Conservation (phyloP, 2,888 invertebrate species). For the Pterostichus niger region DNA sequence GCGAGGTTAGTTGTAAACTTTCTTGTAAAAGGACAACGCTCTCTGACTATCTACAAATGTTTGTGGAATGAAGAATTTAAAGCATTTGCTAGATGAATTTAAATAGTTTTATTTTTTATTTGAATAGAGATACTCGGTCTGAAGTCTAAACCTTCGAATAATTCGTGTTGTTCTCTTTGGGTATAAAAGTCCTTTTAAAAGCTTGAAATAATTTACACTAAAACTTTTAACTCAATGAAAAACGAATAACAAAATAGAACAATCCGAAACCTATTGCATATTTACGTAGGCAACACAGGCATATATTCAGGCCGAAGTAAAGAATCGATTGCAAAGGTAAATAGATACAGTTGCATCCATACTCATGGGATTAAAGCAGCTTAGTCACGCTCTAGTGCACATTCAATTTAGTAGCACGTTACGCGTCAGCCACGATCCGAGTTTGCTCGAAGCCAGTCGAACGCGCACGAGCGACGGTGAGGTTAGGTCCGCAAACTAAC, state of each 20-base stretch:
- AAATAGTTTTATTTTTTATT: background rate
- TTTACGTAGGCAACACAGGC: conserved; percentile 19
- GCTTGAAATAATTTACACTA: conserved; percentile 34
- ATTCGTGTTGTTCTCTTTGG: no score
- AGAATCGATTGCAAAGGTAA: conserved; percentile 68
- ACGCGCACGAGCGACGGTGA: background rate
- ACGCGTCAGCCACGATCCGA: conserved; percentile 47
- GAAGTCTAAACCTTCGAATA: no score
- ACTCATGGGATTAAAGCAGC: conserved; percentile 74
- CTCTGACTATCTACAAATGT: no score
- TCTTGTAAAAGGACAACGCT: no score
- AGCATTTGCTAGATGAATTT: background rate
- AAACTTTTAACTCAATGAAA: conserved; percentile 22
- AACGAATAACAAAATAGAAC: background rate
- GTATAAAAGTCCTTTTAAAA: conserved; percentile 31
- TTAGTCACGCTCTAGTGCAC: conserved; percentile 71
- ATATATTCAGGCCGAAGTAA: conserved; percentile 42
- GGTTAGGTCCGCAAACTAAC: conserved; percentile 28
- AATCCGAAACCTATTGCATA: conserved; percentile 36
- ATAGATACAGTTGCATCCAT: conserved; percentile 74
- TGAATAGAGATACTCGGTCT: background rate
- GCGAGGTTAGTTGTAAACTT: no score
- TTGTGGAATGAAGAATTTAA: no score
- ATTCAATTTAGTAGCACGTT: conserved; percentile 67
- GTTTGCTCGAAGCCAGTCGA: background rate